Evolutionary conservation across 1,140 invertebrate species (phyloP).

Genomic region (Drosophila lini): DNA sequence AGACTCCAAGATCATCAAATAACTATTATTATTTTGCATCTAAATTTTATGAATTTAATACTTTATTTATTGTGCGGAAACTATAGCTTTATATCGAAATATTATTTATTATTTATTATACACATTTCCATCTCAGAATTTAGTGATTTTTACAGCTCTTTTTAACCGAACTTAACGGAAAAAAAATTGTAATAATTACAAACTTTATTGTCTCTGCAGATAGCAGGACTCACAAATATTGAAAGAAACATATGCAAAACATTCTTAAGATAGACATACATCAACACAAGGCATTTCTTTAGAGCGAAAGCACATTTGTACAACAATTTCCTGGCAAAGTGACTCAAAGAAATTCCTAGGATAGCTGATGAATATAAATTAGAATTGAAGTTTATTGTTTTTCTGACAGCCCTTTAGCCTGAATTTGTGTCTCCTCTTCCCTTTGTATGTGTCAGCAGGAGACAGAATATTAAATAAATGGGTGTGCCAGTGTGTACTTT

Average conservation of each 20-base stretch:
- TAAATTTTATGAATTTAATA: no score
- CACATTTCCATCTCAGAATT: no score
- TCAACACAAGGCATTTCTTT: constrained; percentile 1
- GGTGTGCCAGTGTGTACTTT: constrained; percentile 14
- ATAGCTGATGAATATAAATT: constrained; percentile 19
- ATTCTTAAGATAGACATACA: neutral
- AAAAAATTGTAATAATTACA: neutral
- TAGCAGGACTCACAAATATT: neutral
- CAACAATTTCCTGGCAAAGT: neutral
- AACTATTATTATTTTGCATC: neutral
- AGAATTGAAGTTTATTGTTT: constrained; percentile 28
- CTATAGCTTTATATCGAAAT: neutral
- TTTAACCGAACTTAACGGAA: neutral
- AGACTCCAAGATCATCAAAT: neutral
- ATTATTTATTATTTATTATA: neutral
- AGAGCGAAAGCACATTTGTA: neutral
- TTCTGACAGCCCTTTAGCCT: neutral
- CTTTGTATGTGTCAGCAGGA: neutral
- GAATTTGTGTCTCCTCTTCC: neutral
- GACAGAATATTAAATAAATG: constrained; percentile 5
- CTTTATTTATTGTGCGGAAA: neutral
- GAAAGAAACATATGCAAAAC: neutral
- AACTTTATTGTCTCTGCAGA: neutral
- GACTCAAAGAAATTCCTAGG: constrained; percentile 3
- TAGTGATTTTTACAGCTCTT: neutral